Evolutionary conservation across 2,888 invertebrate species (phyloP).

Genomic region (Melanotus villosus): DNA sequence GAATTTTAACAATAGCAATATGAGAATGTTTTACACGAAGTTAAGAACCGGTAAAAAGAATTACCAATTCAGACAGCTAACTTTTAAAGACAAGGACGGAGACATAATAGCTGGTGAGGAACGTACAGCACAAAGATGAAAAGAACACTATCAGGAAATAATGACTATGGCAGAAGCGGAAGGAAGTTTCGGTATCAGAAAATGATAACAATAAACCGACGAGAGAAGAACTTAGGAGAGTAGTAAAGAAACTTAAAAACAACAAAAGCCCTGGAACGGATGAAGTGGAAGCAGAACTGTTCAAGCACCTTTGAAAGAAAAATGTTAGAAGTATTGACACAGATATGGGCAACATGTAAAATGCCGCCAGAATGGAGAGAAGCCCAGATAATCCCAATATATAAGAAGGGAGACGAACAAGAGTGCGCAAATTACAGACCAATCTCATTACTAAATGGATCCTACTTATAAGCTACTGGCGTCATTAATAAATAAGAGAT

Average conservation of each 20-base stretch:
- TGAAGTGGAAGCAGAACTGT: not conserved
- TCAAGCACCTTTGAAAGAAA: slow-evolving; percentile 1
- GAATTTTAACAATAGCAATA: too few species aligned
- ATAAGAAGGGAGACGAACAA: slow-evolving; percentile 1
- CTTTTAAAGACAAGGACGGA: too few species aligned
- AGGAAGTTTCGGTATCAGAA: too few species aligned
- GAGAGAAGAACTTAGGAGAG: not conserved
- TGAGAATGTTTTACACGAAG: too few species aligned
- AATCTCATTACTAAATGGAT: not conserved
- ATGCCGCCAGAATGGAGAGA: not conserved
- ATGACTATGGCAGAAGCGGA: too few species aligned
- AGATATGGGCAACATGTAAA: not conserved
- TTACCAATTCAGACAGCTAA: too few species aligned
- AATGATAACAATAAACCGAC: too few species aligned
- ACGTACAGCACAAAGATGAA: too few species aligned
- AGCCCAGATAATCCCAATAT: not conserved
- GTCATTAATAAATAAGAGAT: not conserved
- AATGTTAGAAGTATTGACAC: not conserved
- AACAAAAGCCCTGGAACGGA: slow-evolving; percentile 7
- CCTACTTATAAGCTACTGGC: not conserved
- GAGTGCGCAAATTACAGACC: not conserved
- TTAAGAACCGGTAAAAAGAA: too few species aligned
- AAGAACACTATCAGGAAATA: too few species aligned
- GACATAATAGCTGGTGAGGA: too few species aligned
- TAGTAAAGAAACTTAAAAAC: slow-evolving; percentile 5